Base-by-base conservation (phyloP, 2,797 vertebrate genomes). In the Epinephelus coioides region DNA sequence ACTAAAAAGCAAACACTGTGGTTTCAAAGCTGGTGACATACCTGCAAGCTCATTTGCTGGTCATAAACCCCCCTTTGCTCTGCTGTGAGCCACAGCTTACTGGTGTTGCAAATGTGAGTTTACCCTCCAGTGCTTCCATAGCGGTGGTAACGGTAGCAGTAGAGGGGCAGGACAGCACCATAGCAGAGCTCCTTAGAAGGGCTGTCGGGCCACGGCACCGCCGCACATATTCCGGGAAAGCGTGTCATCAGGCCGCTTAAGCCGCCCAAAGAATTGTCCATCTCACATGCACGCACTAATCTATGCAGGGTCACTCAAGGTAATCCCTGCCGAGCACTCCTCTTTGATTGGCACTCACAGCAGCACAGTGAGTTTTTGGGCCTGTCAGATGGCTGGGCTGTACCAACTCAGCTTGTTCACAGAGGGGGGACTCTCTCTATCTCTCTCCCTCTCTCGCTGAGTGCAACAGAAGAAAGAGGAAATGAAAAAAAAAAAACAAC, bases 241-340 rank as follows among this genome's bases (percentile, higher is more conserved):
- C 87, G 92, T 97, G 96, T 96, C 96, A 96, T 95, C 93, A 91
- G 94, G 95, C 94, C 92, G 91, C 95, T 96, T 96, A 95, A 97
- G 94, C 96, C 88, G 93, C 95, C 96, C 92, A 95, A 94, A 95
- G 96, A 88, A 95, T 93, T 95, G 92, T 93, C 94, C 95, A 94
- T 95, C 95, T 96, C 95, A 93, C 94, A 95, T 92, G 91, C 92
- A 94, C 93, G 85, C 94, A 91, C 94, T 96, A 95, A 96, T 95
- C 93, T 96, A 92, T 59, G 93, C 73, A 70, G 96, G 96, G 96
- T 97, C 95, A 97, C 92, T 85, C 88, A 86, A 97, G 95, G 96
- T 96, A 96, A 97, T 96, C 95, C 95, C 87, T 83, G 81, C 85
- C n/a, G 79, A 90, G 94, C 79, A 61, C 69, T 91, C 88, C 79